Evolutionary conservation across 2,888 invertebrate genomes (phyloP).

Genomic region (Enchytraeus crypticus): DNA sequence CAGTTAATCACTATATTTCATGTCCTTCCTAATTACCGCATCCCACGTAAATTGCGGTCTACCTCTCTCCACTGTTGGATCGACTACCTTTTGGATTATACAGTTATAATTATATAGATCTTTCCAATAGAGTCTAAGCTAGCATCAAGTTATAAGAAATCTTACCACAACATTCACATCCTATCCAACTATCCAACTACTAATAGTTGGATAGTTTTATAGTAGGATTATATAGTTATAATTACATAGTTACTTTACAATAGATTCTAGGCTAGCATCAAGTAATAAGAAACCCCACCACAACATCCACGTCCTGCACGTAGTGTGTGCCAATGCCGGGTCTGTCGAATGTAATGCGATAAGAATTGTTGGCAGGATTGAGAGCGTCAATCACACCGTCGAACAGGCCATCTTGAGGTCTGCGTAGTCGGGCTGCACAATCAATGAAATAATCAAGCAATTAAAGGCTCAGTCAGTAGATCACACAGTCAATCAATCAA

Average conservation of each 20-base stretch:
- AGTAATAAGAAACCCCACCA: conserved; percentile 47
- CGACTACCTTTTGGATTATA: no score
- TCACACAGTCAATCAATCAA: not conserved
- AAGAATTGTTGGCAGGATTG: conserved; percentile 85
- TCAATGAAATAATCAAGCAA: not conserved
- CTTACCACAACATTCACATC: no score
- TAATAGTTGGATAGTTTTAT: no score
- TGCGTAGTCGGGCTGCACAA: conserved; percentile 67
- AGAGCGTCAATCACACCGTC: conserved; percentile 89
- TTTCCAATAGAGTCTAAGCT: no score
- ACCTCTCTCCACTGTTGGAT: no score
- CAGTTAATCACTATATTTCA: no score
- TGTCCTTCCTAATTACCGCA: no score
- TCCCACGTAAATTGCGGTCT: no score
- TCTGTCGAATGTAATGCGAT: conserved; percentile 86
- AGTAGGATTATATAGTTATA: no score
- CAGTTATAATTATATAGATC: no score
- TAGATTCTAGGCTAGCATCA: not conserved
- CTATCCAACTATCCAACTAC: no score
- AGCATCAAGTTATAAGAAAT: no score
- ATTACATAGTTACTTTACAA: not conserved
- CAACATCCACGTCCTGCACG: conserved; percentile 89
- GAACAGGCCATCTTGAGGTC: conserved; percentile 89
- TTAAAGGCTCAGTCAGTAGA: not conserved
- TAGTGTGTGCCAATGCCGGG: conserved; percentile 86